Evolutionary conservation across 2,113 vertebrate genomes (phyloP).

Genomic region (Nibea coibor): DNA sequence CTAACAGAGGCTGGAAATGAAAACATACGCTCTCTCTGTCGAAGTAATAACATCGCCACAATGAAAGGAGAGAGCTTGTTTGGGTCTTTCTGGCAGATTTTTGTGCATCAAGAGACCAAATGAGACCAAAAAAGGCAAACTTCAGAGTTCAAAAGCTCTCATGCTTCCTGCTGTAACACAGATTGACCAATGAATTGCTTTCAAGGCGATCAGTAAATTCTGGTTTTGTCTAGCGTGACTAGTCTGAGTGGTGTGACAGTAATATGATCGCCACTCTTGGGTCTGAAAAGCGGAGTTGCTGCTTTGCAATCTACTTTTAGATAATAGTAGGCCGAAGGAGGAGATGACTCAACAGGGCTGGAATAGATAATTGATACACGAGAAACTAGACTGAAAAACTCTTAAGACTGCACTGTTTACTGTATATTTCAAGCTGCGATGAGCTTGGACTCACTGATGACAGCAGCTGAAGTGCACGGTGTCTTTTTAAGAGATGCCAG

Average conservation of each 20-base stretch:
- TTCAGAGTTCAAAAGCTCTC: background rate
- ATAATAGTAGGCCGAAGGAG: background rate
- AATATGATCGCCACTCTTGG: background rate
- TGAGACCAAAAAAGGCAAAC: background rate
- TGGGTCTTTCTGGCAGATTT: too few species aligned
- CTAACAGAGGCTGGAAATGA: background rate
- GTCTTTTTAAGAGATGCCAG: background rate
- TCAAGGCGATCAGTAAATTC: background rate
- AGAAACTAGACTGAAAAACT: background rate
- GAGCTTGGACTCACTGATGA: background rate
- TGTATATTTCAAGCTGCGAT: conserved; percentile 8
- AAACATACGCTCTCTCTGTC: background rate
- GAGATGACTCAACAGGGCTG: conserved; percentile 27
- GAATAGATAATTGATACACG: background rate
- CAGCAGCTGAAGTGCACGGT: background rate
- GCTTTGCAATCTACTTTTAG: conserved; percentile 16
- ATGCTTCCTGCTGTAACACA: too few species aligned
- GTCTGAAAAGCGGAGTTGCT: conserved; percentile 11
- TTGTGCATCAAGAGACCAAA: too few species aligned
- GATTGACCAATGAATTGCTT: background rate
- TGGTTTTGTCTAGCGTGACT: background rate
- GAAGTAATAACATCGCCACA: background rate
- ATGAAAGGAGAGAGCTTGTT: background rate
- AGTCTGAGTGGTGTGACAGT: background rate
- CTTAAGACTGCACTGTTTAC: background rate